phyloP scores from a whole-genome alignment of 2,888 invertebrate genomes.

The Zaprionus obscuricornis region DNA sequence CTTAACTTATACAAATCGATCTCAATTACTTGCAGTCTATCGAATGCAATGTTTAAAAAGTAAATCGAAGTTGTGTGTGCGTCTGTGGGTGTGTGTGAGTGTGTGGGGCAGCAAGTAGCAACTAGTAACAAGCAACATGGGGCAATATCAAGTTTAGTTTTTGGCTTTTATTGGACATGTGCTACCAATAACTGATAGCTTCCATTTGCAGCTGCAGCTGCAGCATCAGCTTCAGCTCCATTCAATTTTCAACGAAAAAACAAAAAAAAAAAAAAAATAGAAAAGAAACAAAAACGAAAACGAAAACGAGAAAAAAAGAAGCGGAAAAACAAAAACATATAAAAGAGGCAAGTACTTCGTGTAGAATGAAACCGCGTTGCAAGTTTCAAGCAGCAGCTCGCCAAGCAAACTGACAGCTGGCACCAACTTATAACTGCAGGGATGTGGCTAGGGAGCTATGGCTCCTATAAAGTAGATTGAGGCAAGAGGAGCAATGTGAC shows the following conservation, averaged over 20 bases:
- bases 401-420: constrained; percentile 63
- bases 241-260: constrained; percentile 36
- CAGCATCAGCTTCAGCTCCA: constrained; percentile 17
- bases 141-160: constrained; percentile 35
- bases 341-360: too few relatives aligned
- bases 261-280: constrained; percentile 7
- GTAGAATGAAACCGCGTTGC: constrained; percentile 57
- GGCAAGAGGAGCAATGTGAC: too few relatives aligned
- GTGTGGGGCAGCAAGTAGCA: too few relatives aligned
- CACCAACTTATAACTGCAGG: constrained; percentile 64
- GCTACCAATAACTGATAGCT: constrained; percentile 59
- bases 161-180: constrained; percentile 57
- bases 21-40: constrained; percentile 11
- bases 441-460: neutral
- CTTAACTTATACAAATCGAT: constrained; percentile 16
- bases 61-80: constrained; percentile 14
- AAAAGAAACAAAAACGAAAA: constrained; percentile 6
- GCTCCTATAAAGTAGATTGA: too few relatives aligned
- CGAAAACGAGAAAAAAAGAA: constrained; percentile 1
- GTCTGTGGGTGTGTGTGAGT: too few relatives aligned
- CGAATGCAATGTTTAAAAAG: constrained; percentile 4
- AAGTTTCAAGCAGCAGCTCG: constrained; percentile 51
- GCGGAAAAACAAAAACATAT: constrained; percentile 12
- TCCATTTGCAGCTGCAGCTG: constrained; percentile 60
- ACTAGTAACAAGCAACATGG: constrained; percentile 10